A percentile compares a stretch with the other conserved stretches of the same genome.
phyloP scores from a whole-genome alignment of 1,140 invertebrate genomes.

The Drosophila truncata region DNA sequence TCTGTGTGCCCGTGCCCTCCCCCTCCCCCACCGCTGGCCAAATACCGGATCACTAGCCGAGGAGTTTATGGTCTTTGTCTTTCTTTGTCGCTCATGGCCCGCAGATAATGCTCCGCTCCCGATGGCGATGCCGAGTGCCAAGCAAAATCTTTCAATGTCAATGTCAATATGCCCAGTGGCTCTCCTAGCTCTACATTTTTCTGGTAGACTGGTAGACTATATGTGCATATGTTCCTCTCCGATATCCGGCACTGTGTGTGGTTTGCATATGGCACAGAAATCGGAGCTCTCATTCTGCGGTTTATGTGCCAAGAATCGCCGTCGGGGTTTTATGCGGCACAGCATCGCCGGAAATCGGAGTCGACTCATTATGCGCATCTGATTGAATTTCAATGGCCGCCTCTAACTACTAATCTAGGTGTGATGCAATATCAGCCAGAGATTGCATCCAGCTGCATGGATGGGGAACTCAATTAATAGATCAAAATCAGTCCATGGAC shows the following conservation, averaged over 20 bases:
- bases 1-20: constrained; percentile 37
- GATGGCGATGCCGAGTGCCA: constrained; percentile 20
- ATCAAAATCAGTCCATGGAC: neutral
- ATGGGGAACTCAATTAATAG: constrained; percentile 1
- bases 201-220: neutral
- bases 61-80: constrained; percentile 51
- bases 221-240: constrained; percentile 18
- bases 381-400: constrained; percentile 33
- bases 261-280: constrained; percentile 48
- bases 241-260: constrained; percentile 28
- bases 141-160: constrained; percentile 80
- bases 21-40: constrained; percentile 33
- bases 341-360: constrained; percentile 66
- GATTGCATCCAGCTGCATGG: constrained; percentile 37
- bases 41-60: constrained; percentile 52
- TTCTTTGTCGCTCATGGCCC: constrained; percentile 37
- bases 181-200: constrained; percentile 11
- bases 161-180: constrained; percentile 66
- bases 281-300: constrained; percentile 54
- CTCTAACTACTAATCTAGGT: constrained; percentile 19
- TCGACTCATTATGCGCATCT: constrained; percentile 54
- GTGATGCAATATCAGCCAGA: constrained; percentile 61
- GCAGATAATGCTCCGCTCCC: constrained; percentile 34
- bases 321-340: constrained; percentile 38
- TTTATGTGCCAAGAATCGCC: constrained; percentile 37